Conservation (phyloP, 1,140 invertebrate genomes). For the Eufriesea mexicana region DNA sequence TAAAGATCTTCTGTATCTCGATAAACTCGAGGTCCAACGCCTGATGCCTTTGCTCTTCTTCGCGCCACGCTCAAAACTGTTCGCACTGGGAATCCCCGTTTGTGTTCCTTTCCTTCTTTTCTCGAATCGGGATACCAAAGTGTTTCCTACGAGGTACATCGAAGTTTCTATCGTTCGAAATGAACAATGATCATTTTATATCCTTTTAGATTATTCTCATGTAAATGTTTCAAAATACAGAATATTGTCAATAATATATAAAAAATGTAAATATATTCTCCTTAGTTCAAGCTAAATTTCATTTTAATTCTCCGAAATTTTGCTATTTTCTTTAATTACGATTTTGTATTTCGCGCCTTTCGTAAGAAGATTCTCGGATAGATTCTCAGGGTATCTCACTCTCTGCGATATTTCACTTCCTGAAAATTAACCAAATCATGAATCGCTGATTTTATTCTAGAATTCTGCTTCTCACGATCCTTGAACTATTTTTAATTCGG, state of each 20-base stretch:
- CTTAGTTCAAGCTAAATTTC: too few relatives aligned
- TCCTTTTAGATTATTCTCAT: too few relatives aligned
- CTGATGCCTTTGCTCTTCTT: conserved; percentile 30
- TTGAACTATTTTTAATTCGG: background rate
- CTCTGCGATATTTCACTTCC: background rate
- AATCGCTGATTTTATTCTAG: background rate
- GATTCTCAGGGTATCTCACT: background rate
- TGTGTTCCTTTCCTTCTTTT: background rate
- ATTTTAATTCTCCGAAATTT: too few relatives aligned
- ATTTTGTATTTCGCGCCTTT: too few relatives aligned
- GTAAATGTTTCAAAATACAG: too few relatives aligned
- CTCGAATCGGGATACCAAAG: background rate
- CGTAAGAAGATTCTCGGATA: too few relatives aligned
- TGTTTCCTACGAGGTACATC: background rate
- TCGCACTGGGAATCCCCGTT: background rate
- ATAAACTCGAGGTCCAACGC: conserved; percentile 25
- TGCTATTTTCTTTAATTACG: too few relatives aligned
- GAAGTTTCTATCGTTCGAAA: too few relatives aligned
- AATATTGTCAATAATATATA: too few relatives aligned
- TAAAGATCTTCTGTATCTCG: conserved; percentile 53
- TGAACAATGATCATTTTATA: too few relatives aligned
- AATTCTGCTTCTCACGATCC: background rate
- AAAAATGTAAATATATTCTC: too few relatives aligned
- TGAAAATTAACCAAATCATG: background rate
- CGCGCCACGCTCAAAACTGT: background rate